phyloP scores from a whole-genome alignment of 2,113 vertebrate genomes.

The Phylloscopus whistleri region DNA sequence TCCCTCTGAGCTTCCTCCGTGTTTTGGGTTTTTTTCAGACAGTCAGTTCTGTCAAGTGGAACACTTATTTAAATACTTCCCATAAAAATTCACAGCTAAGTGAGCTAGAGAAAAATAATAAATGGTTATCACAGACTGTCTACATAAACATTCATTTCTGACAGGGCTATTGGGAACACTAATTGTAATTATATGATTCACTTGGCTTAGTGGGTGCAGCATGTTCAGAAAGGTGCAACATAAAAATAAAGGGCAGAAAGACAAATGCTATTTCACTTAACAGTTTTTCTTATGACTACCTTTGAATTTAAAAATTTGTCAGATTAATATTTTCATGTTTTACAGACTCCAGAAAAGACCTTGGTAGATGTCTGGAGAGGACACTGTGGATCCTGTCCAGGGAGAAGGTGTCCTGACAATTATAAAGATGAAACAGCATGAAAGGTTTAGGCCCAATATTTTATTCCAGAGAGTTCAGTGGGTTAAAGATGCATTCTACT shows the following conservation, averaged over 20 bases:
- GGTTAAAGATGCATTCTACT: not conserved
- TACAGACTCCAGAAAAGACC: not conserved
- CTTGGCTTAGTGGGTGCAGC: not conserved
- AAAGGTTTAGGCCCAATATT: not conserved
- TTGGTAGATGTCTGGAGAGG: not conserved
- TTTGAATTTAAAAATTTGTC: not conserved
- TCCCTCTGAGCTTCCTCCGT: not conserved
- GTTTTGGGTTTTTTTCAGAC: not conserved
- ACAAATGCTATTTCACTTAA: not conserved
- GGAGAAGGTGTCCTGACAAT: not conserved
- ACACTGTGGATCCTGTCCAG: not conserved
- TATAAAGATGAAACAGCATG: not conserved
- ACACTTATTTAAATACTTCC: slow-evolving; percentile 31
- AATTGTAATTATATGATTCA: not conserved
- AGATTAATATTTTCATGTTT: not conserved
- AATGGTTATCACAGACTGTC: not conserved
- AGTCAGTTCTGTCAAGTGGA: not conserved
- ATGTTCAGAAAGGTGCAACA: not conserved
- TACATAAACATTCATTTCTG: slow-evolving; percentile 2
- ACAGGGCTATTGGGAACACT: not conserved
- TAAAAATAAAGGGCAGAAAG: not conserved
- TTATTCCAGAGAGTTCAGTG: not conserved
- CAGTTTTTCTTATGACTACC: not conserved
- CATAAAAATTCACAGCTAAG: slow-evolving; percentile 40
- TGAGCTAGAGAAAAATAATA: slow-evolving; percentile 38